phyloP scores from a whole-genome alignment of 2,888 invertebrate species.

The Philonicus albiceps region DNA sequence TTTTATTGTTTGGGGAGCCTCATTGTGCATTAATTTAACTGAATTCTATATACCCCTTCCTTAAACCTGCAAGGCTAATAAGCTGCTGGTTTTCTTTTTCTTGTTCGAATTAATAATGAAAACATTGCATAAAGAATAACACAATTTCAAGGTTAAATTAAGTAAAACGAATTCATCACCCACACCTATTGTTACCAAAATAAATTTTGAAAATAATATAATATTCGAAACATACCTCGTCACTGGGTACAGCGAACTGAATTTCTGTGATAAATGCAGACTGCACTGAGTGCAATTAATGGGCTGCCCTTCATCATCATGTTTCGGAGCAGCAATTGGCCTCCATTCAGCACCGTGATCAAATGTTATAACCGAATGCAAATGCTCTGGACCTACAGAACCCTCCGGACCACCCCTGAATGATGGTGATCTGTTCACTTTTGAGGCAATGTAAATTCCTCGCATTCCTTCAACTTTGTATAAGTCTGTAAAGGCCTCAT shows the following conservation, averaged over 20 bases:
- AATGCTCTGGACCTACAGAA: constrained; percentile 75
- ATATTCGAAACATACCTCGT: constrained; percentile 61
- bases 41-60: neutral
- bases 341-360: constrained; percentile 89
- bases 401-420: constrained; percentile 52
- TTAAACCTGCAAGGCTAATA: neutral
- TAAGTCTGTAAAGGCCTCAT: constrained; percentile 85
- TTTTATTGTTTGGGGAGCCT: neutral
- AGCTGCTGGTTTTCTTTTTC: neutral
- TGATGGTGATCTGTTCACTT: constrained; percentile 68
- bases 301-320: constrained; percentile 73
- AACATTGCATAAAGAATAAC: neutral
- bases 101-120: neutral
- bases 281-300: constrained; percentile 80
- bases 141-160: neutral
- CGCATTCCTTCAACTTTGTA: constrained; percentile 86
- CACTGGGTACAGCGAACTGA: constrained; percentile 82
- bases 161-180: neutral
- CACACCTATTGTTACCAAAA: neutral
- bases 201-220: neutral
- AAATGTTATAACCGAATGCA: constrained; percentile 82
- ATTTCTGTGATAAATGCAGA: constrained; percentile 86
- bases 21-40: neutral
- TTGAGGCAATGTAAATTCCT: constrained; percentile 90
- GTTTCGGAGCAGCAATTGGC: constrained; percentile 74